Percentiles rank a stretch among this genome's conserved stretches.
These are phyloP conservation scores for Patagioenas fasciata DNA, from an alignment of 2,113 vertebrate genomes.

Conservation along the genomic window DNA sequence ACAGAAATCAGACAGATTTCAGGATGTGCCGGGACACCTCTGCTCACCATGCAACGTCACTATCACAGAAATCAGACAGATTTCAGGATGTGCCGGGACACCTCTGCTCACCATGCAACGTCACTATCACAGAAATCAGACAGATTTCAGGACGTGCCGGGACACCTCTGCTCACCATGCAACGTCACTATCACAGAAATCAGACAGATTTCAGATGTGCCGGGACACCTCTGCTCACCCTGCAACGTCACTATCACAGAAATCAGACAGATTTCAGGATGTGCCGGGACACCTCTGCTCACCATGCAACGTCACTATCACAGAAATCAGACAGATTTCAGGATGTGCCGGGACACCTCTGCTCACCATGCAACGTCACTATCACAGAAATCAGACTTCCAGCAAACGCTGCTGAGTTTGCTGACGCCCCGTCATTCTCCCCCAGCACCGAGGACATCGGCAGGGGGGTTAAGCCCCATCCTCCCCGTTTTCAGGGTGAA, in stretches of 20 bases:
- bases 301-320: fast-evolving
- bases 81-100: not conserved
- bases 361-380: fast-evolving
- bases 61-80: not conserved
- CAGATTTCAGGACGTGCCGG: not conserved
- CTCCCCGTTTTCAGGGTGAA: not conserved
- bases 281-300: not conserved
- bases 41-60: fast-evolving
- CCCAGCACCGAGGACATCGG: not conserved
- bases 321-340: not conserved
- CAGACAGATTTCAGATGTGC: not conserved
- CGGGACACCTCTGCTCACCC: not conserved
- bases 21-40: not conserved
- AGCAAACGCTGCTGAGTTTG: not conserved
- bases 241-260: fast-evolving
- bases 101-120: fast-evolving
- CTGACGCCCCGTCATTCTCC: not conserved
- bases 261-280: too few species aligned
- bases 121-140: not conserved
- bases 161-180: fast-evolving
- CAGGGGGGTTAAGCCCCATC: not conserved
- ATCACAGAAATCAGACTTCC: not conserved
- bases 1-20: not conserved
- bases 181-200: not conserved
- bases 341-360: not conserved